phyloP scores from a whole-genome alignment of 2,113 vertebrate species.

The Boleophthalmus pectinirostris region DNA sequence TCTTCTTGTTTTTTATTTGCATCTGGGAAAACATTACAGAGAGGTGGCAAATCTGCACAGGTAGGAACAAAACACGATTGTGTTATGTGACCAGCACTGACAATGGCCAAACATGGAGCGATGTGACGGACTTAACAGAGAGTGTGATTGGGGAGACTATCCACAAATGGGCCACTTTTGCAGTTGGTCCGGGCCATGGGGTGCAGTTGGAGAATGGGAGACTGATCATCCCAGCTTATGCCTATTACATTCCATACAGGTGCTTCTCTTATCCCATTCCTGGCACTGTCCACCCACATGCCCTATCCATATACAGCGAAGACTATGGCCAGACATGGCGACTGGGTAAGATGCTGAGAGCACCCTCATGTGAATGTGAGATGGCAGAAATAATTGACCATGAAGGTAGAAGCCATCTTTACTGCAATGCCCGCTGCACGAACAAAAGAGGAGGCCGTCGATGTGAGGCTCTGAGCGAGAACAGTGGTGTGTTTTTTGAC shows the following conservation, averaged over 20 bases:
- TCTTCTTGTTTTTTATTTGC: conserved; percentile 92
- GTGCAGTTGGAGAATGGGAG: conserved; percentile 82
- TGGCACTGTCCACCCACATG: conserved; percentile 68
- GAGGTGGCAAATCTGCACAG: conserved; percentile 80
- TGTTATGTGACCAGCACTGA: conserved; percentile 85
- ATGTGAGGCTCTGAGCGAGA: conserved; percentile 80
- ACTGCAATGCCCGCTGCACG: conserved; percentile 84
- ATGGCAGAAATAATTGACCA: conserved; percentile 82
- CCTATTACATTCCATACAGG: conserved; percentile 77
- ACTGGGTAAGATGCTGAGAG: conserved; percentile 60
- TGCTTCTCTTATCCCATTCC: conserved; percentile 58
- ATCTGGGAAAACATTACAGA: conserved; percentile 78
- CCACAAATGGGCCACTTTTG: conserved; percentile 87
- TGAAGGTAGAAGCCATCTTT: conserved; percentile 73
- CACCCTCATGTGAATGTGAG: conserved; percentile 84
- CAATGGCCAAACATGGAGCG: conserved; percentile 86
- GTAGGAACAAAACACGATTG: conserved; percentile 85
- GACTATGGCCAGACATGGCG: conserved; percentile 83
- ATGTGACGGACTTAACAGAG: conserved; percentile 81
- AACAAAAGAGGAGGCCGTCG: conserved; percentile 73
- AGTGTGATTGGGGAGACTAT: conserved; percentile 81
- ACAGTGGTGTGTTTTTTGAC: conserved; percentile 76
- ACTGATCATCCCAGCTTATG: conserved; percentile 86
- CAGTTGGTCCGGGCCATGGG: conserved; percentile 91
- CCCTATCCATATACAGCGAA: conserved; percentile 87